Conservation (phyloP, 2,888 invertebrate species). For the Chorisops tibialis region DNA sequence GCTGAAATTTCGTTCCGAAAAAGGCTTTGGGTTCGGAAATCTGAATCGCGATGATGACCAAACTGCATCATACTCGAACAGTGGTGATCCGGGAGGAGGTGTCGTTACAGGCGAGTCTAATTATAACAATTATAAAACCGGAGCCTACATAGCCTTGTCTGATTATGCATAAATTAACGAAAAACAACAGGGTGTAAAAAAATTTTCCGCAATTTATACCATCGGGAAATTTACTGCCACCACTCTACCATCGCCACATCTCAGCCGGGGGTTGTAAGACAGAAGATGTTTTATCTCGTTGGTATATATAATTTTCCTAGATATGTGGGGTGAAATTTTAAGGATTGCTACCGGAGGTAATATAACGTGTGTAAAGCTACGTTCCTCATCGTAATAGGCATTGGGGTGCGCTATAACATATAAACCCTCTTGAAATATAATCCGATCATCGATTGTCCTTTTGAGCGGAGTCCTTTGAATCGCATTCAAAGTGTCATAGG, state of each 20-base stretch:
- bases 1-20: conserved; percentile 19
- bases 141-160: conserved; percentile 29
- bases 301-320: background rate
- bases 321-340: background rate
- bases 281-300: conserved; percentile 14
- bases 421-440: conserved; percentile 32
- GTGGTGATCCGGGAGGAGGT: conserved; percentile 1
- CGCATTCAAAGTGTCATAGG: background rate
- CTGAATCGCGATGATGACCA: background rate
- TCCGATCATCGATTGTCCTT: conserved; percentile 32
- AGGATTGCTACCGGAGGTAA: background rate
- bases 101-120: conserved; percentile 21
- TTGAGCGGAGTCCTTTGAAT: conserved; percentile 21
- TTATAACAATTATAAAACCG: conserved; percentile 33
- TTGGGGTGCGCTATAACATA: background rate
- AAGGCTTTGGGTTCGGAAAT: background rate
- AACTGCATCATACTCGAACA: background rate
- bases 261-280: no score
- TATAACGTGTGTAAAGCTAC: background rate
- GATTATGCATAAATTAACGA: conserved; percentile 33
- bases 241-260: no score
- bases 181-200: conserved; percentile 19
- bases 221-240: conserved; percentile 24
- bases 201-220: conserved; percentile 29
- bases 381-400: background rate